Conservation (phyloP, 2,888 invertebrate genomes). For the Brenthis ino region DNA sequence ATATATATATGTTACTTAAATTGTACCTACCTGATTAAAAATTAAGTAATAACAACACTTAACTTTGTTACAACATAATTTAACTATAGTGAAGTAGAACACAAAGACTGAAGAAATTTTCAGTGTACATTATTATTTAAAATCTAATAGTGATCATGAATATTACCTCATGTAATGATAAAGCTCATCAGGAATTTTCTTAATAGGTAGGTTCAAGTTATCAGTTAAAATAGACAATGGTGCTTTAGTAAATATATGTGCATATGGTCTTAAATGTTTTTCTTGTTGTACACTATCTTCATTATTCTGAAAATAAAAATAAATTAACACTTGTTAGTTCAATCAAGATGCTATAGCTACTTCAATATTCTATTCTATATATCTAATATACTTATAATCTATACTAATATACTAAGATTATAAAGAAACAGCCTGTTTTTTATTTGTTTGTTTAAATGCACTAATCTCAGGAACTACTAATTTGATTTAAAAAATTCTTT, state of each 20-base stretch:
- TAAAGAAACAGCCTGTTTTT: no score
- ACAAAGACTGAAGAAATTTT: no score
- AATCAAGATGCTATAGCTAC: background rate
- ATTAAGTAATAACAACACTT: background rate
- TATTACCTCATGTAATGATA: slow-evolving; percentile 82
- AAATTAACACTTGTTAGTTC: no score
- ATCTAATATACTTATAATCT: no score
- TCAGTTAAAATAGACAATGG: slow-evolving; percentile 91
- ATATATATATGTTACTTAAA: background rate
- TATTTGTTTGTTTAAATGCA: no score
- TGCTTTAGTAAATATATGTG: slow-evolving; percentile 89
- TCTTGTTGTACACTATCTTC: slow-evolving; percentile 34
- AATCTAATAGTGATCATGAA: background rate
- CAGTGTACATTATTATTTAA: background rate
- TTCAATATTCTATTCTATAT: background rate
- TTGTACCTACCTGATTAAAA: background rate
- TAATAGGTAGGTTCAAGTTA: slow-evolving; percentile 83
- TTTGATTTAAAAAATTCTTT: no score
- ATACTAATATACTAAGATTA: no score
- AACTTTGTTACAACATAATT: background rate
- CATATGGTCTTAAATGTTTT: slow-evolving; percentile 79
- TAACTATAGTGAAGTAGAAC: no score
- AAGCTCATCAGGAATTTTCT: slow-evolving; percentile 87
- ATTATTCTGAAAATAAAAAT: slow-evolving; percentile 46
- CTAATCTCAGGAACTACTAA: no score